These are phyloP conservation scores for Phalloptychus januarius DNA, from an alignment of 2,797 vertebrate species.

Conservation along the genomic window DNA sequence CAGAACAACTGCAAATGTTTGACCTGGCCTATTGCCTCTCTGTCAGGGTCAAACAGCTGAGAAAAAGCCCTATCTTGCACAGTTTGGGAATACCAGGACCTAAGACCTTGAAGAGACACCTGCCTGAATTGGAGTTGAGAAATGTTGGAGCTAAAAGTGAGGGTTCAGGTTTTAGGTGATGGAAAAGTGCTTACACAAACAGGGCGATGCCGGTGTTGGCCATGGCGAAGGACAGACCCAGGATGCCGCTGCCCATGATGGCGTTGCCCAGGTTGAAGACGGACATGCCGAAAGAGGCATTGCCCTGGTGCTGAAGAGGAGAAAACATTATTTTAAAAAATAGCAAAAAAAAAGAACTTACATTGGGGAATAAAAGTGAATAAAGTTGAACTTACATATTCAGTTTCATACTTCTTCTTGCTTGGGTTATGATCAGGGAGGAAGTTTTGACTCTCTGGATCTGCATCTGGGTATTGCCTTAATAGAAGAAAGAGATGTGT, in stretches of 20 bases:
- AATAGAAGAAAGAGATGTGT: conserved; percentile 7
- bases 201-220: conserved; percentile 98
- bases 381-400: conserved; percentile 87
- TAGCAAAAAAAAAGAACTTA: fast-evolving
- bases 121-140: conserved; percentile 6
- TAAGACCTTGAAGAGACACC: conserved; percentile 33
- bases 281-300: conserved; percentile 97
- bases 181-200: conserved; percentile 89
- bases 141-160: neutral
- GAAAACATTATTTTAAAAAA: conserved; percentile 2
- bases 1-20: conserved; percentile 24
- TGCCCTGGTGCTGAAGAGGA: conserved; percentile 87
- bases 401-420: conserved; percentile 97
- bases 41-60: conserved; percentile 28
- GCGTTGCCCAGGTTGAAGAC: conserved; percentile 99
- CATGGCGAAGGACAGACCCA: conserved; percentile 97
- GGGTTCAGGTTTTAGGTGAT: neutral
- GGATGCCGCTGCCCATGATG: conserved; percentile 99
- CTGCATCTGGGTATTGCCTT: conserved; percentile 87
- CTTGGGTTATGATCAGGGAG: conserved; percentile 84
- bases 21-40: conserved; percentile 14
- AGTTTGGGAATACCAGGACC: neutral
- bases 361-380: neutral
- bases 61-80: neutral
- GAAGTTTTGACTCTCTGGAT: conserved; percentile 95